These are phyloP conservation scores for Colletes collaris DNA, from an alignment of 2,888 invertebrate genomes.

Conservation along the genomic window DNA sequence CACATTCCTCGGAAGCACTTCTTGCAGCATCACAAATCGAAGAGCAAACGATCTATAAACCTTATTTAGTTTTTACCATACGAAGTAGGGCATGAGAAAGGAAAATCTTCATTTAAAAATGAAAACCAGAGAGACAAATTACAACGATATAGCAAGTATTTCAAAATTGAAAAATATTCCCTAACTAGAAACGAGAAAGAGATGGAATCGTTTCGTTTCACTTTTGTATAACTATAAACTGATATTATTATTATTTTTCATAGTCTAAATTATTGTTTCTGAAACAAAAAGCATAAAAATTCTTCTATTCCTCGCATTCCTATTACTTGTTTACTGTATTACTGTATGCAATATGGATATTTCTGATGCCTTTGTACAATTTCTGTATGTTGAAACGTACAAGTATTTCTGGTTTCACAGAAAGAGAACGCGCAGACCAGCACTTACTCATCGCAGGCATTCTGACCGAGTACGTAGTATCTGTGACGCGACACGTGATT, in stretches of 20 bases:
- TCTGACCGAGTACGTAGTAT: slow-evolving; percentile 4
- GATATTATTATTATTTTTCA: too few species aligned
- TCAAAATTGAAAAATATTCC: too few species aligned
- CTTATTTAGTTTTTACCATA: not conserved
- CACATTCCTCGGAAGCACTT: not conserved
- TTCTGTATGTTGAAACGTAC: not conserved
- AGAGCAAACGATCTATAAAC: not conserved
- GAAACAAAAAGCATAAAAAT: too few species aligned
- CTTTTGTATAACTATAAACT: too few species aligned
- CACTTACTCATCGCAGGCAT: not conserved
- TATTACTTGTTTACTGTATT: too few species aligned
- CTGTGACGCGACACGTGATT: slow-evolving; percentile 33
- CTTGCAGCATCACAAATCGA: not conserved
- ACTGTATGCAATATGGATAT: too few species aligned
- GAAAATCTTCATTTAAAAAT: not conserved
- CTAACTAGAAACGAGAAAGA: too few species aligned
- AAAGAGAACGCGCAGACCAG: slow-evolving; percentile 22
- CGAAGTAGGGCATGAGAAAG: not conserved
- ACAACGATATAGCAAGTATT: too few species aligned
- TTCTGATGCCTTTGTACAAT: too few species aligned
- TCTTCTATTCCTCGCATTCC: too few species aligned
- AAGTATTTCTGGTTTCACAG: not conserved
- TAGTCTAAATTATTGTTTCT: too few species aligned
- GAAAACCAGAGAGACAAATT: not conserved
- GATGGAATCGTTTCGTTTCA: too few species aligned